Conservation (phyloP, 2,888 invertebrate species). For the Lycophotia porphyrea region DNA sequence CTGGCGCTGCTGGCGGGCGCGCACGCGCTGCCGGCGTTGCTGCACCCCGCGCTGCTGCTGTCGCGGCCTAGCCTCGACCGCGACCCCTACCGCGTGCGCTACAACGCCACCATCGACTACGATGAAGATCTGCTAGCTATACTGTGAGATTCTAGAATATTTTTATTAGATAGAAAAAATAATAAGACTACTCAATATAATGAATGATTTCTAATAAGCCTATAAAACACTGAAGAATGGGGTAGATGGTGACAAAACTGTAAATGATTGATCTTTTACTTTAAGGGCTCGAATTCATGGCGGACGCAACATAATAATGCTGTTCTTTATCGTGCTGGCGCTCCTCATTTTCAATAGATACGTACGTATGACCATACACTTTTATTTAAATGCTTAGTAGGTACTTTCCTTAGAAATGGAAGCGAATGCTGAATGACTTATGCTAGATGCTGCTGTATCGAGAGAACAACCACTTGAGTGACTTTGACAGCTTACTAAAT, state of each 20-base stretch:
- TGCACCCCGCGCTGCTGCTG: conserved; percentile 76
- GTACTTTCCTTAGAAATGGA: not conserved
- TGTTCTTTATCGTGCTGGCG: conserved; percentile 81
- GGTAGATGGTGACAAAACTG: not conserved
- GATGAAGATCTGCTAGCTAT: conserved; percentile 72
- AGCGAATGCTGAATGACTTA: too few species aligned
- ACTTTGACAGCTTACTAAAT: not conserved
- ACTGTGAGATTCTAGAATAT: conserved; percentile 68
- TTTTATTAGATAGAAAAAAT: not conserved
- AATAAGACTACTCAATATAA: not conserved
- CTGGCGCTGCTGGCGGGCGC: conserved; percentile 75
- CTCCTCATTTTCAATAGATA: conserved; percentile 87
- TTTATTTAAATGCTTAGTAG: not conserved
- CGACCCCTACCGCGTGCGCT: conserved; percentile 78
- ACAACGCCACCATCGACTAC: conserved; percentile 76
- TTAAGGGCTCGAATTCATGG: conserved; percentile 81
- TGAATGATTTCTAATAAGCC: not conserved
- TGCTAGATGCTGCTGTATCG: not conserved
- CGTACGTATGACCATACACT: conserved; percentile 77
- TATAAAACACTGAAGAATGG: not conserved
- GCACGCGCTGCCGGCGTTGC: conserved; percentile 78
- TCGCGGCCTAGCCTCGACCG: conserved; percentile 78
- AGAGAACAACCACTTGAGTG: not conserved
- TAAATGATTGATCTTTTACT: conserved; percentile 48
- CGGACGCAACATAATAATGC: conserved; percentile 84